phyloP scores from a whole-genome alignment of 2,113 vertebrate genomes.

The Glaucidium brasilianum region DNA sequence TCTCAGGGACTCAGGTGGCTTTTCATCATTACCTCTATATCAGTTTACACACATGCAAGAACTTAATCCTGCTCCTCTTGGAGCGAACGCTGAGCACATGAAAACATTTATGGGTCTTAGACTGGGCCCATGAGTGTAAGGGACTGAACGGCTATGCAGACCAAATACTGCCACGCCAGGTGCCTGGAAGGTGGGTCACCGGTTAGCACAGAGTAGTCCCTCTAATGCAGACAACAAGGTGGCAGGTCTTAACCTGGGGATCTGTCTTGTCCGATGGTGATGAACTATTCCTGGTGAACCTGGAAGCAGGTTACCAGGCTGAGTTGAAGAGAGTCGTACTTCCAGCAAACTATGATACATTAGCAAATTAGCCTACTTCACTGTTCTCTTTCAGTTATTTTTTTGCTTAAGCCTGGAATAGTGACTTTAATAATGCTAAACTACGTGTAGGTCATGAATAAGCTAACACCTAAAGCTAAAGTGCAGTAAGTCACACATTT shows the following conservation, averaged over 20 bases:
- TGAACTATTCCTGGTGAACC: not conserved
- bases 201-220: fast-evolving
- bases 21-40: not conserved
- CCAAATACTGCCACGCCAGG: not conserved
- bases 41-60: fast-evolving
- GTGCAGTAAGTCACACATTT: not conserved
- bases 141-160: too few relatives aligned
- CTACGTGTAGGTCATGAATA: not conserved
- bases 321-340: not conserved
- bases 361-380: not conserved
- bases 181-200: not conserved
- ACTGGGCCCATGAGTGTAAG: not conserved
- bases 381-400: not conserved
- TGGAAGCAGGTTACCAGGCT: not conserved
- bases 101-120: not conserved
- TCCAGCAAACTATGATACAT: not conserved
- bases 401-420: not conserved
- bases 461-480: not conserved
- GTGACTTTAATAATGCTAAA: not conserved
- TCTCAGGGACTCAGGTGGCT: not conserved
- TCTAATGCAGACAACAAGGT: too few relatives aligned
- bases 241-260: not conserved
- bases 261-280: not conserved
- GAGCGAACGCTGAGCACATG: not conserved
- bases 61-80: not conserved